phyloP scores from a whole-genome alignment of 1,140 invertebrate species.

The Marisa cornuarietis region DNA sequence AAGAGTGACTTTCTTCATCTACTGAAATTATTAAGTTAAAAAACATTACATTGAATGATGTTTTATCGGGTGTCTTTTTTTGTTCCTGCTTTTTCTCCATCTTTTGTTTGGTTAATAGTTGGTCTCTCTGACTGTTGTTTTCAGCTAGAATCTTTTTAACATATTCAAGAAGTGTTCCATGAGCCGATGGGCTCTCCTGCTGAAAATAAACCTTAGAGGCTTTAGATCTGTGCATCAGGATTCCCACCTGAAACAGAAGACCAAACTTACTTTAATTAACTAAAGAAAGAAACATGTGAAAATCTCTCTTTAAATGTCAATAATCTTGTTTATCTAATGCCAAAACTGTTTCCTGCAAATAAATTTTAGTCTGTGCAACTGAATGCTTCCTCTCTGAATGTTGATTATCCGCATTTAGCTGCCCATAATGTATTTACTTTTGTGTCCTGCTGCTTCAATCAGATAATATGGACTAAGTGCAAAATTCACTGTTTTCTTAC shows the following conservation, averaged over 20 bases:
- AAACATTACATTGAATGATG: constrained; percentile 1
- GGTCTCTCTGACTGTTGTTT: constrained; percentile 20
- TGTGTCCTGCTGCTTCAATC: neutral
- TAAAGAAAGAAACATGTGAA: neutral
- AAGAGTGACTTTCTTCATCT: neutral
- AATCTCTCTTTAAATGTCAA: no score
- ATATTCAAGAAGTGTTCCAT: constrained; percentile 30
- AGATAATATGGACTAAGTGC: neutral
- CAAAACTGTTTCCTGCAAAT: no score
- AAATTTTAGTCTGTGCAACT: neutral
- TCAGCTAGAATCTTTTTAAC: constrained; percentile 30
- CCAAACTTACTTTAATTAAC: neutral
- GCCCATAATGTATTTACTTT: neutral
- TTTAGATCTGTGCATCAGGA: constrained; percentile 48
- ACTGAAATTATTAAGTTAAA: neutral
- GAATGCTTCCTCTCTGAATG: neutral
- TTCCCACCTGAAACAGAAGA: constrained; percentile 47
- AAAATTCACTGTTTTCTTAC: constrained; percentile 30
- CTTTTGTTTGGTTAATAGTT: constrained; percentile 17
- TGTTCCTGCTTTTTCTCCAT: constrained; percentile 36
- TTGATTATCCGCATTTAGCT: neutral
- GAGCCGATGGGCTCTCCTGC: constrained; percentile 44
- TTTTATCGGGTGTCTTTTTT: constrained; percentile 16
- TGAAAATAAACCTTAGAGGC: constrained; percentile 54
- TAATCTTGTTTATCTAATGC: no score